Conservation (phyloP, 92 coral and sea anemone genomes). For the Porites divaricata region DNA sequence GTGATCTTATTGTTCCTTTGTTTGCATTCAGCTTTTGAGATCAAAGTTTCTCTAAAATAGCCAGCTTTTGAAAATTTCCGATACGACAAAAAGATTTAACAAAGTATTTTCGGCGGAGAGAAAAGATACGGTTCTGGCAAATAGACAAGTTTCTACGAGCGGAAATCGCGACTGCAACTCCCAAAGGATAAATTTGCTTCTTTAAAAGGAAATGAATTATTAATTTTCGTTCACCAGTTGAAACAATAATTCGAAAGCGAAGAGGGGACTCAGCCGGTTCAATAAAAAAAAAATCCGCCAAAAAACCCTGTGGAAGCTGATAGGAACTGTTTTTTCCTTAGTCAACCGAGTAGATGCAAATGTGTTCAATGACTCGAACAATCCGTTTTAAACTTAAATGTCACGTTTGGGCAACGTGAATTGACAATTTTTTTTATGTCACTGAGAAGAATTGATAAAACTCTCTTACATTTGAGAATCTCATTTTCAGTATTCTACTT, state of each 20-base stretch:
- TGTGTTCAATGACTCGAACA: background rate
- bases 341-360: background rate
- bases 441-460: background rate
- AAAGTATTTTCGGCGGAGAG: constrained; percentile 33
- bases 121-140: constrained; percentile 22
- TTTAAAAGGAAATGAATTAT: constrained; percentile 47
- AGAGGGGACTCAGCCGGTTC: constrained; percentile 17
- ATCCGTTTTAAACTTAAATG: background rate
- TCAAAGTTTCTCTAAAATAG: constrained; percentile 17
- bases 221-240: constrained; percentile 49
- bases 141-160: background rate
- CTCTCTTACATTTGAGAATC: background rate
- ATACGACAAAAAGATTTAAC: constrained; percentile 26
- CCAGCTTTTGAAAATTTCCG: background rate
- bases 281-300: constrained; percentile 1
- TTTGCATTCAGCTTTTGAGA: constrained; percentile 52
- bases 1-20: constrained; percentile 67
- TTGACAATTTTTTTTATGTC: background rate
- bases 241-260: constrained; percentile 37
- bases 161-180: constrained; percentile 1
- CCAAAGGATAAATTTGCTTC: background rate
- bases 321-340: background rate
- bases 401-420: background rate
- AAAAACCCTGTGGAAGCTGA: constrained; percentile 4
- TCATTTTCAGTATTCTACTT: constrained; percentile 5